These are phyloP conservation scores for Petrolisthes manimaculis DNA, from an alignment of 2,888 invertebrate genomes.

Conservation along the genomic window DNA sequence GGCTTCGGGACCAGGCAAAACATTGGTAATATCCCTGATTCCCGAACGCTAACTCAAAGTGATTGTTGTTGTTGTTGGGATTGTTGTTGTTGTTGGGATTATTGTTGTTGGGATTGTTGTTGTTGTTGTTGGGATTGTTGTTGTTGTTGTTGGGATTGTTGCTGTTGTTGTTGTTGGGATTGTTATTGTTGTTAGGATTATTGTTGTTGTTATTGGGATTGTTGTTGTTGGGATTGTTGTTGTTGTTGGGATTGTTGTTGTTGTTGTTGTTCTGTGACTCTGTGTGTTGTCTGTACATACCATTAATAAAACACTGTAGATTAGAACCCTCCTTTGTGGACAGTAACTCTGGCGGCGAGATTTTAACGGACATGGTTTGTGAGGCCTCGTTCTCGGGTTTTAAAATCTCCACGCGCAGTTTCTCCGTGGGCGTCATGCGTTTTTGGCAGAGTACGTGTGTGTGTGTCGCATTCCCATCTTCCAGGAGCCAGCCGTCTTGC, in stretches of 20 bases:
- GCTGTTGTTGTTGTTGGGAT: neutral
- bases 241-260: neutral
- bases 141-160: neutral
- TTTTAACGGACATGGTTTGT: constrained; percentile 33
- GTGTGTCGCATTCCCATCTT: neutral
- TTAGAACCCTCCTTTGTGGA: neutral
- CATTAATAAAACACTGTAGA: constrained; percentile 54
- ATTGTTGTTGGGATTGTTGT: neutral
- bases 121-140: neutral
- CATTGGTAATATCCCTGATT: constrained; percentile 55
- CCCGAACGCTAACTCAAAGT: constrained; percentile 7
- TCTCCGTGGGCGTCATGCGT: neutral
- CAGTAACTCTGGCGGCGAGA: neutral
- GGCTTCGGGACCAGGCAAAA: constrained; percentile 43
- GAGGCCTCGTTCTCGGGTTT: constrained; percentile 9
- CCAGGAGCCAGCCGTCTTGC: constrained; percentile 46
- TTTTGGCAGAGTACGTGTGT: constrained; percentile 38
- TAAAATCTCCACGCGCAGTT: constrained; percentile 6
- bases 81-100: neutral
- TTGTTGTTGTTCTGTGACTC: neutral
- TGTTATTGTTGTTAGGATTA: too few relatives aligned
- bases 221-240: neutral
- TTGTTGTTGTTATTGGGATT: neutral
- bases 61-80: neutral
- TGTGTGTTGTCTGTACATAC: constrained; percentile 3